These are phyloP conservation scores for Serinus canaria DNA, from an alignment of 2,113 vertebrate genomes.

Conservation along the genomic window DNA sequence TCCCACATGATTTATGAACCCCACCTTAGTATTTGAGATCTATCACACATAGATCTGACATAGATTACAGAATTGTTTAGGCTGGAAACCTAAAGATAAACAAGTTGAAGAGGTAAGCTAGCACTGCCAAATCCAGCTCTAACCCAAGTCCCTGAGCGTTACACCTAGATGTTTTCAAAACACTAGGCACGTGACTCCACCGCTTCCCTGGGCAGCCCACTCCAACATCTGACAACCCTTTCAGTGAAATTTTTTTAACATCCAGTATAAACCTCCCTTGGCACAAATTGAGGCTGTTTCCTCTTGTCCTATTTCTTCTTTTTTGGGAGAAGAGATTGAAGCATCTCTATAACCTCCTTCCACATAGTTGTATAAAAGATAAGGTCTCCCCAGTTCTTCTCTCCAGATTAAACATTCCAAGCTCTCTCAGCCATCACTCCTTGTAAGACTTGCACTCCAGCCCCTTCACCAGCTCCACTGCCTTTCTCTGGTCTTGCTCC, in stretches of 20 bases:
- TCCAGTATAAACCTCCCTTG: neutral
- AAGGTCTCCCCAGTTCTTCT: neutral
- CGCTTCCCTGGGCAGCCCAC: neutral
- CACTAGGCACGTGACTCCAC: neutral
- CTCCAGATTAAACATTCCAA: neutral
- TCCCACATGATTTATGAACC: neutral
- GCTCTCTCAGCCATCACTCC: neutral
- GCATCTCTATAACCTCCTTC: neutral
- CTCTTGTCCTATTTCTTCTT: neutral
- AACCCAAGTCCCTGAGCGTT: neutral
- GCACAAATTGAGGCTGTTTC: neutral
- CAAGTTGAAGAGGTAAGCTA: neutral
- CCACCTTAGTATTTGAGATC: neutral
- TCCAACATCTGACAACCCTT: neutral
- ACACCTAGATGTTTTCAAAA: neutral
- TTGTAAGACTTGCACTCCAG: neutral
- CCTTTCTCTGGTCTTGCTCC: neutral
- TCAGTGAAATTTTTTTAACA: neutral
- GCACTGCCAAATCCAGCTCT: neutral
- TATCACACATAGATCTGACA: neutral
- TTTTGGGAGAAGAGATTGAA: neutral
- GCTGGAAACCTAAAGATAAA: neutral
- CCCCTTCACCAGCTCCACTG: neutral
- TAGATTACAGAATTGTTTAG: neutral
- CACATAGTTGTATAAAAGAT: neutral